Conservation (phyloP, 2,888 invertebrate genomes). For the Dione vanillae region DNA sequence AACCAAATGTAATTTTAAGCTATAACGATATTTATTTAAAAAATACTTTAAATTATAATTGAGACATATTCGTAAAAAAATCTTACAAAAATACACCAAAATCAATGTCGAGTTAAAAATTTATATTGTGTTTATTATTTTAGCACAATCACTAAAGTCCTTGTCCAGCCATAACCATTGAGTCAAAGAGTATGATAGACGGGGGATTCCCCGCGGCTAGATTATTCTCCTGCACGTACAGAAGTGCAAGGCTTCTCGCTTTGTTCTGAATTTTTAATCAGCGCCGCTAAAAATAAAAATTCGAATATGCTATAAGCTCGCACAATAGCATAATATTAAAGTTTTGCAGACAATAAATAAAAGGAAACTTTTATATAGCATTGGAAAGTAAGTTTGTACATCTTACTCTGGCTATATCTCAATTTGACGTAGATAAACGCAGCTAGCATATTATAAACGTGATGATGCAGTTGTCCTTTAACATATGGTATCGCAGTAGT, state of each 20-base stretch:
- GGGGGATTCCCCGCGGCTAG: slow-evolving; percentile 69
- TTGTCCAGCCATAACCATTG: slow-evolving; percentile 61
- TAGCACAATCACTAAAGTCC: slow-evolving; percentile 55
- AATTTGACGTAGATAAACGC: too few species aligned
- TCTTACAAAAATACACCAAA: not conserved
- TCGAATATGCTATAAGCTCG: slow-evolving; percentile 43
- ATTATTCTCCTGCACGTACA: slow-evolving; percentile 79
- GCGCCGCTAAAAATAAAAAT: slow-evolving; percentile 49
- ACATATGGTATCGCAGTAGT: too few species aligned
- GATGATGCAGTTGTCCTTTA: too few species aligned
- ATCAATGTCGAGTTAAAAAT: slow-evolving; percentile 4
- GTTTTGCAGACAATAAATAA: slow-evolving; percentile 43
- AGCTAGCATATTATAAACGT: too few species aligned
- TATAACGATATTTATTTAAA: too few species aligned
- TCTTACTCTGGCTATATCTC: not conserved
- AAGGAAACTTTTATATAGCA: slow-evolving; percentile 37
- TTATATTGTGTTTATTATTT: slow-evolving; percentile 48
- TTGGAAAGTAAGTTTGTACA: slow-evolving; percentile 30
- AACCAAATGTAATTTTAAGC: too few species aligned
- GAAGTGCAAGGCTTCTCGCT: slow-evolving; percentile 66
- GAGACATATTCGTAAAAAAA: too few species aligned
- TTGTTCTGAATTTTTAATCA: slow-evolving; percentile 80
- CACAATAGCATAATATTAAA: slow-evolving; percentile 45
- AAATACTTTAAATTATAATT: too few species aligned
- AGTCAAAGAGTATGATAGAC: slow-evolving; percentile 69